phyloP scores from a whole-genome alignment of 2,888 invertebrate species.

The Koerneria pararmatus region DNA sequence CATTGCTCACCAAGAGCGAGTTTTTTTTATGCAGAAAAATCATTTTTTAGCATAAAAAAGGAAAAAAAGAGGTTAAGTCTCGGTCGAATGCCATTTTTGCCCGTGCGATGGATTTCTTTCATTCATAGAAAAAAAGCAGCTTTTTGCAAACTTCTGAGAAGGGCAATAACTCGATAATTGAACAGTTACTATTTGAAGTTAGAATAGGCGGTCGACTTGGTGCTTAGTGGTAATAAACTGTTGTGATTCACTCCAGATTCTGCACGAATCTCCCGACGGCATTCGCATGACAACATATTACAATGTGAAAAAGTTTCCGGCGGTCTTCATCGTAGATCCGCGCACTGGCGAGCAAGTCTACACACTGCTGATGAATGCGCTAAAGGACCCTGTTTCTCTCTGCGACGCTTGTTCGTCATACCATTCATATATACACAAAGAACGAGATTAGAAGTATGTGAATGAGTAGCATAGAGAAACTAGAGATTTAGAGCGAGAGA shows the following conservation, averaged over 20 bases:
- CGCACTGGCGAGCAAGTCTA: conserved; percentile 42
- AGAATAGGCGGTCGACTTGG: background rate
- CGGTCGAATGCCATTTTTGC: too few relatives aligned
- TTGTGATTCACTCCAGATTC: conserved; percentile 24
- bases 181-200: background rate
- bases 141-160: too few relatives aligned
- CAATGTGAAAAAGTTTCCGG: conserved; percentile 33
- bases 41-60: too few relatives aligned
- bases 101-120: too few relatives aligned
- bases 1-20: too few relatives aligned
- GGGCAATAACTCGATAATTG: background rate
- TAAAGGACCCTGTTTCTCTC: conserved; percentile 35
- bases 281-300: conserved; percentile 36
- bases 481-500: too few relatives aligned
- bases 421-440: too few relatives aligned
- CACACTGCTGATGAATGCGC: conserved; percentile 21
- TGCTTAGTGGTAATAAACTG: background rate
- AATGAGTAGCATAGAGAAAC: background rate
- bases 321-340: conserved; percentile 47
- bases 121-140: too few relatives aligned
- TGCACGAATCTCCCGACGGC: conserved; percentile 34
- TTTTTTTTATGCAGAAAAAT: too few relatives aligned
- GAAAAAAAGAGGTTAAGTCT: too few relatives aligned
- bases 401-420: conserved; percentile 35
- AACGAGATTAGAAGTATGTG: background rate